Percentiles rank a stretch among this genome's conserved stretches.
Conservation (phyloP, 2,797 vertebrate genomes). For the Onychomys arenicola region DNA sequence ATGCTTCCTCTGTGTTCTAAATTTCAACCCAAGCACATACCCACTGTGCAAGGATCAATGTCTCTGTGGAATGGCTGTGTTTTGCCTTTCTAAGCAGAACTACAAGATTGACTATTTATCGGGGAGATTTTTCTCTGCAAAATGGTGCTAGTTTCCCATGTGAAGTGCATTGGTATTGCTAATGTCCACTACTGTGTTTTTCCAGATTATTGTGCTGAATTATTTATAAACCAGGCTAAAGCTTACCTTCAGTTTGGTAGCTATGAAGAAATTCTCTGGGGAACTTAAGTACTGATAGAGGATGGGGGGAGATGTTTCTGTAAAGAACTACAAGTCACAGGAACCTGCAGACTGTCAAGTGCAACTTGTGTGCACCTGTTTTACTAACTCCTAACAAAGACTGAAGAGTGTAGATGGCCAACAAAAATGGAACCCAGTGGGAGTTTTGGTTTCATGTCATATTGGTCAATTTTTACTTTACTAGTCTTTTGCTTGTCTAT, state of each 20-base stretch:
- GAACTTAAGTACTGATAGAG: neutral
- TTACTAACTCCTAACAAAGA: neutral
- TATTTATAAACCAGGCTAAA: neutral
- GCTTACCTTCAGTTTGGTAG: neutral
- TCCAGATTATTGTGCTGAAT: neutral
- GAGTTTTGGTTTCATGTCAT: neutral
- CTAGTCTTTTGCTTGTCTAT: neutral
- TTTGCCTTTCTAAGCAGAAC: neutral
- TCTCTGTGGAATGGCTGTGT: neutral
- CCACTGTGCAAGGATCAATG: neutral
- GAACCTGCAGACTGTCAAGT: neutral
- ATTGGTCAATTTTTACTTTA: neutral
- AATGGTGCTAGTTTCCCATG: neutral
- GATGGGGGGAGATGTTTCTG: rapidly evolving
- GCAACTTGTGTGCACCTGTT: neutral
- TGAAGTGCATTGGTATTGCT: neutral
- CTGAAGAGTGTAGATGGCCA: neutral
- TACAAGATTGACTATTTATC: neutral
- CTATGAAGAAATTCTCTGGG: neutral
- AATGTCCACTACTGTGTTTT: neutral
- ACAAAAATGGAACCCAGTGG: neutral
- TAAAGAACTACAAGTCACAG: neutral
- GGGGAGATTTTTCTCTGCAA: neutral
- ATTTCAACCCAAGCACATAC: neutral
- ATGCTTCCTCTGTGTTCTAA: neutral